Conservation (phyloP, 2,113 vertebrate species). For the Butorides virescens region DNA sequence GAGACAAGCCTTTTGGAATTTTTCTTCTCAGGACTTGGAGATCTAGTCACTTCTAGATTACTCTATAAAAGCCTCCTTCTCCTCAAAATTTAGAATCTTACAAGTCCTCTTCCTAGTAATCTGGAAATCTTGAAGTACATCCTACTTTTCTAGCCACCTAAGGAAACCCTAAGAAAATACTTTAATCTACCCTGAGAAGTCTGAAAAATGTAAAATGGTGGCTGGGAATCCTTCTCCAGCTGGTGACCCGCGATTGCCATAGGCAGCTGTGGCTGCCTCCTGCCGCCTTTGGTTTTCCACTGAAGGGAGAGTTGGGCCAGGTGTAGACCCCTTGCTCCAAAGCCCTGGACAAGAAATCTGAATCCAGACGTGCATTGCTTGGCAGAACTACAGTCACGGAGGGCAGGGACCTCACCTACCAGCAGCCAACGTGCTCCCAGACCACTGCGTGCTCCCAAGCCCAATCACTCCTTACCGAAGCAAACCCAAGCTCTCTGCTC, state of each 20-base stretch:
- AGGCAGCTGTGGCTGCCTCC: background rate
- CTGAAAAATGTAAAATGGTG: background rate
- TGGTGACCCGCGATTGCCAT: accelerated
- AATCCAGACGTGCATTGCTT: background rate
- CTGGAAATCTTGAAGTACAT: background rate
- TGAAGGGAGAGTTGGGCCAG: background rate
- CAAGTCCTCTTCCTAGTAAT: background rate
- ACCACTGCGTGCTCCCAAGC: background rate
- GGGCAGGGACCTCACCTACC: background rate
- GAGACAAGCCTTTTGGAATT: background rate
- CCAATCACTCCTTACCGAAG: background rate
- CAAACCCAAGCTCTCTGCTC: background rate
- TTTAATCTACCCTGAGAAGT: background rate
- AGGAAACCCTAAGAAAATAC: background rate
- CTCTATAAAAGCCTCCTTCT: background rate
- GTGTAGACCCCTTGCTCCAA: background rate
- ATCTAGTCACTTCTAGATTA: background rate
- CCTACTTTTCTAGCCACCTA: background rate
- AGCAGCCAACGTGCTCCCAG: background rate
- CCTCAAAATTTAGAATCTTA: background rate
- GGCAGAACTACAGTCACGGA: background rate
- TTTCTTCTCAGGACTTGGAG: background rate
- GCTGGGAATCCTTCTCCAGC: background rate
- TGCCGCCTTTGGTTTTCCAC: background rate
- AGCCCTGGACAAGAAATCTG: background rate